Evolutionary conservation across 2,888 invertebrate genomes (phyloP), one percentile per base, ranked within the genome.

Genomic region (Thyatira batis): DNA sequence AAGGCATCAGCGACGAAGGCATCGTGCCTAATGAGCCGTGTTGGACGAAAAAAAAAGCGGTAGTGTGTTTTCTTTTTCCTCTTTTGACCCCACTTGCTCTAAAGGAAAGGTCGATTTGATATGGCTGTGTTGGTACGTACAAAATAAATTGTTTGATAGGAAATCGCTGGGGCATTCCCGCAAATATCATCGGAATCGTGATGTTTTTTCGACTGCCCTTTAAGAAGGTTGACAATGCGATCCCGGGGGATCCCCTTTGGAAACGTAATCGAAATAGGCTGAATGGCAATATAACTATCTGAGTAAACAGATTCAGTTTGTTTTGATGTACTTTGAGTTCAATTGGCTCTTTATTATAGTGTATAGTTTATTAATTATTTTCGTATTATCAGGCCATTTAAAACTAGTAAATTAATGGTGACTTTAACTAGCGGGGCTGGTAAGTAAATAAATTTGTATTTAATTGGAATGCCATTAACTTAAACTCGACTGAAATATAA

Each of bases 1-100:
- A 68, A 74, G 71, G 69, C 74, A 65, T 71, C 58, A 63, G 63
- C 63, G 66, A 64, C 67, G 68, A 64, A 67, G 73, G 72, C 71
- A 76, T 73, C 72, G 69, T 64, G 67, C 52, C 72, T 79, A 79
- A 78, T 79, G 78, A 79, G 78, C 71, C 73, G 55, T 73, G 67
- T 65, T 67, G 71, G 61, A 58, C 56, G 59, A 68, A 69, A 75
- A 70, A 62, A 69, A 71, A 72, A 65, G 58, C 54, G 57, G 51
- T 61, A 60, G 62, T 68, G 52, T 69, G 58, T 67, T 66, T 68
- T 68, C 65, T 61, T 70, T 67, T 71, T 77, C 66, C 72, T 53
- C 64, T 65, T 61, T 67, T 60, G 59, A 71, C 60, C 63, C 62
- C 60, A 55, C 54, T 69, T 59, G 65, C 58, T 65, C 65, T 67